phyloP scores from a whole-genome alignment of 2,797 vertebrate species.

The Mus minutoides region DNA sequence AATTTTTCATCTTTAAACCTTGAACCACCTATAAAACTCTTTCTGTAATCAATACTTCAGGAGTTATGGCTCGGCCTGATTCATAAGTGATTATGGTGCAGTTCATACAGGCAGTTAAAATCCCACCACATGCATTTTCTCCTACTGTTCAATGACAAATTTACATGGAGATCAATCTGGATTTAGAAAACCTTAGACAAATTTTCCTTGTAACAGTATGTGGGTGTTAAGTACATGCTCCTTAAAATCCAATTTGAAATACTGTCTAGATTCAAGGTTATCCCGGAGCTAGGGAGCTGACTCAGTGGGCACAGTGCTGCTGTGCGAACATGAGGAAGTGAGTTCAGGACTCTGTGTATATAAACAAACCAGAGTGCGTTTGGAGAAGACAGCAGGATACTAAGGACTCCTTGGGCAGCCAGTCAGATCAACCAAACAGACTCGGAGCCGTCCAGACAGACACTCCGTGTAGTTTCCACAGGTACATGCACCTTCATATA shows the following conservation, averaged over 20 bases:
- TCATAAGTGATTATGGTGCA: constrained; percentile 45
- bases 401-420: not conserved
- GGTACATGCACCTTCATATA: not conserved
- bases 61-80: not conserved
- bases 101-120: constrained; percentile 54
- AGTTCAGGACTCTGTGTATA: not conserved
- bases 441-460: not conserved
- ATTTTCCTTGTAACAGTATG: constrained; percentile 3
- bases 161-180: constrained; percentile 52
- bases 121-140: constrained; percentile 53
- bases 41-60: constrained; percentile 39
- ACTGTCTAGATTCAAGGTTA: constrained; percentile 18
- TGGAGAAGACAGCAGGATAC: not conserved
- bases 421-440: not conserved
- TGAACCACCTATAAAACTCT: constrained; percentile 19
- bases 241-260: constrained; percentile 66
- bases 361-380: not conserved
- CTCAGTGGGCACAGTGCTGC: not conserved
- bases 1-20: constrained; percentile 62
- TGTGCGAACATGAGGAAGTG: not conserved
- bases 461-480: not conserved
- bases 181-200: constrained; percentile 38
- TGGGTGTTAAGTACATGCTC: not conserved
- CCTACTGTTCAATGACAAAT: constrained; percentile 26
- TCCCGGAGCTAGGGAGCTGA: not conserved